Percentiles rank a stretch among this genome's conserved stretches.
Conservation (phyloP, 2,797 vertebrate genomes). For the Hirundo rustica region DNA sequence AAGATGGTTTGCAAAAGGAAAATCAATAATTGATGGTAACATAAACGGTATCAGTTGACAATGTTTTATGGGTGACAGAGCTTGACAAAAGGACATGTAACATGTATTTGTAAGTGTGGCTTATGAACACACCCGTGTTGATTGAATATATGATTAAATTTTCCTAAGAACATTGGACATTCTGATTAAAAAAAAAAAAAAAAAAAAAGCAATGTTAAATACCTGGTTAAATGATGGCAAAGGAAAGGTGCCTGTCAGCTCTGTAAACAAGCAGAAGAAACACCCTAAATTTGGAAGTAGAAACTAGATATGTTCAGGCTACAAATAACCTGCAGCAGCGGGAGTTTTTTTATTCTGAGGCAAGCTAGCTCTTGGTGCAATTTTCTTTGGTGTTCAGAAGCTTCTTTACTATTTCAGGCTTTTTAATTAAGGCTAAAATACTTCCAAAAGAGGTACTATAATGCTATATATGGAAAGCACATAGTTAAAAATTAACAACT, state of each 20-base stretch:
- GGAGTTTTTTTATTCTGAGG: neutral
- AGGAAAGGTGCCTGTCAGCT: neutral
- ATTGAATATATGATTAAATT: neutral
- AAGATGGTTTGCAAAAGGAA: neutral
- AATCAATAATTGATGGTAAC: neutral
- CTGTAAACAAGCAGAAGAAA: neutral
- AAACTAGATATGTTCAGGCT: slow-evolving; percentile 33
- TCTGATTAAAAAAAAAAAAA: neutral
- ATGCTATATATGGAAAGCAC: neutral
- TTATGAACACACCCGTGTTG: neutral
- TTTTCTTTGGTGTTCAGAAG: neutral
- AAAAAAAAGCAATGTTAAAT: neutral
- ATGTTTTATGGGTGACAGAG: neutral
- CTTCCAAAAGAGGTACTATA: neutral
- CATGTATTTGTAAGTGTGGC: neutral
- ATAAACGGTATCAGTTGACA: neutral
- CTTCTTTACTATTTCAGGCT: neutral
- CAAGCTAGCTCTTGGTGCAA: neutral
- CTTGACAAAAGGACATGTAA: neutral
- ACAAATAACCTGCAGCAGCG: slow-evolving; percentile 29
- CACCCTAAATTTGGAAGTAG: slow-evolving; percentile 38
- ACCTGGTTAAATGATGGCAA: neutral
- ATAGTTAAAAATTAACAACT: neutral
- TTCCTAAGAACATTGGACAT: neutral
- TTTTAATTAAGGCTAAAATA: neutral